Evolutionary conservation across 2,888 invertebrate genomes (phyloP).

Genomic region (Euplagia quadripunctaria): DNA sequence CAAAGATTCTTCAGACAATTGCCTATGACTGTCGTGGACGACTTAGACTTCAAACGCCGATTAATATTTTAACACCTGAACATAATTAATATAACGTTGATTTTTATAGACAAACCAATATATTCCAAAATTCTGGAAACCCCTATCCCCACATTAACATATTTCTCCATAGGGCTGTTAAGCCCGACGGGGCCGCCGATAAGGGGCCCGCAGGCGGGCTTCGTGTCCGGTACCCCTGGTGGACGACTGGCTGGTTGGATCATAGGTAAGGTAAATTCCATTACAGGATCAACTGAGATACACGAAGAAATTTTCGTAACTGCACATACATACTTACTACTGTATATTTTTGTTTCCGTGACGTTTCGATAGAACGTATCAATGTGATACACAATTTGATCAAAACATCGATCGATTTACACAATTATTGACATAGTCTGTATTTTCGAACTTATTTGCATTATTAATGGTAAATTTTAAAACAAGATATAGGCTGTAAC

Average conservation of each 20-base stretch:
- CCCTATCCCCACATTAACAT: slow-evolving; percentile 50
- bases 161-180: slow-evolving; percentile 79
- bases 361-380: too few relatives aligned
- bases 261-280: slow-evolving; percentile 75
- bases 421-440: too few relatives aligned
- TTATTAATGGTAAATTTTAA: too few relatives aligned
- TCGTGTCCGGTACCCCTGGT: slow-evolving; percentile 83
- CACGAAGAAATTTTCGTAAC: neutral
- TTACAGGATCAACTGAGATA: slow-evolving; percentile 5
- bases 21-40: neutral
- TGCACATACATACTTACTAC: neutral
- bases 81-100: too few relatives aligned
- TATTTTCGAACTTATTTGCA: too few relatives aligned
- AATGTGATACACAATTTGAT: too few relatives aligned
- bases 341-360: too few relatives aligned
- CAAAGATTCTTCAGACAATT: too few relatives aligned
- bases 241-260: slow-evolving; percentile 89
- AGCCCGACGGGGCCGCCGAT: slow-evolving; percentile 76
- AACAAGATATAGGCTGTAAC: too few relatives aligned
- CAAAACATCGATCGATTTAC: too few relatives aligned
- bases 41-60: too few relatives aligned
- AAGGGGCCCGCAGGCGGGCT: slow-evolving; percentile 81
- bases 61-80: too few relatives aligned
- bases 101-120: slow-evolving; percentile 1
- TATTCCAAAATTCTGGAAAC: slow-evolving; percentile 46